phyloP scores from a whole-genome alignment of 2,797 vertebrate species.

The Sylvia borin region DNA sequence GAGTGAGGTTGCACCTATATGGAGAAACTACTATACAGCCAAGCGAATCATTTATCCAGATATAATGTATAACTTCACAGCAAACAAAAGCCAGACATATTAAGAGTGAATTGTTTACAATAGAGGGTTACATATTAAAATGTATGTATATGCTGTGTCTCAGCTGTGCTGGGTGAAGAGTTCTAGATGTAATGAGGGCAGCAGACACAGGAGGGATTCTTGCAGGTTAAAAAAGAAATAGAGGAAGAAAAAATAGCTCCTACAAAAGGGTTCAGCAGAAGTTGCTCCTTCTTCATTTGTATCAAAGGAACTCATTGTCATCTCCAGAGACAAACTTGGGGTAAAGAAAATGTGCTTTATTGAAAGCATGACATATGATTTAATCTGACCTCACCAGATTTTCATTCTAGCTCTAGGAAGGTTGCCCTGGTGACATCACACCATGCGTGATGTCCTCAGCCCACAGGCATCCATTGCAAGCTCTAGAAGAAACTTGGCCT shows the following conservation, averaged over 20 bases:
- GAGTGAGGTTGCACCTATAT: slow-evolving; percentile 21
- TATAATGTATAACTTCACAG: slow-evolving; percentile 57
- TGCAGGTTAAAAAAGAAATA: not conserved
- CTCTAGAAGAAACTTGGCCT: not conserved
- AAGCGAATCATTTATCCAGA: slow-evolving; percentile 57
- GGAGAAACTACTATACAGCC: slow-evolving; percentile 43
- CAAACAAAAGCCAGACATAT: slow-evolving; percentile 61
- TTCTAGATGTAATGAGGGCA: not conserved
- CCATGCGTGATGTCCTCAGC: not conserved
- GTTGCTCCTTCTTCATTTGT: not conserved
- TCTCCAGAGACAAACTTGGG: not conserved
- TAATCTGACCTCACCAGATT: slow-evolving; percentile 50
- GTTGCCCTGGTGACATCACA: slow-evolving; percentile 53
- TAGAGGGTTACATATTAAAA: slow-evolving; percentile 69
- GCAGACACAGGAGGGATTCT: not conserved
- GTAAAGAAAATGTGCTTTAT: slow-evolving; percentile 19
- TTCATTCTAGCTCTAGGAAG: slow-evolving; percentile 15
- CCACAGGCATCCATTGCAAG: slow-evolving; percentile 7
- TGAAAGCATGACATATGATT: slow-evolving; percentile 34
- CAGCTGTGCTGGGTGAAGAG: not conserved
- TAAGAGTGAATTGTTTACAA: slow-evolving; percentile 61
- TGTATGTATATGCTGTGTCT: not conserved
- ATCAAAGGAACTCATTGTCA: slow-evolving; percentile 52
- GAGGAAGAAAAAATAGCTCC: not conserved
- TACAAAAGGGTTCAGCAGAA: not conserved